phyloP scores from a whole-genome alignment of 92 coral and sea anemone genomes.

The Scolanthus callimorphus region DNA sequence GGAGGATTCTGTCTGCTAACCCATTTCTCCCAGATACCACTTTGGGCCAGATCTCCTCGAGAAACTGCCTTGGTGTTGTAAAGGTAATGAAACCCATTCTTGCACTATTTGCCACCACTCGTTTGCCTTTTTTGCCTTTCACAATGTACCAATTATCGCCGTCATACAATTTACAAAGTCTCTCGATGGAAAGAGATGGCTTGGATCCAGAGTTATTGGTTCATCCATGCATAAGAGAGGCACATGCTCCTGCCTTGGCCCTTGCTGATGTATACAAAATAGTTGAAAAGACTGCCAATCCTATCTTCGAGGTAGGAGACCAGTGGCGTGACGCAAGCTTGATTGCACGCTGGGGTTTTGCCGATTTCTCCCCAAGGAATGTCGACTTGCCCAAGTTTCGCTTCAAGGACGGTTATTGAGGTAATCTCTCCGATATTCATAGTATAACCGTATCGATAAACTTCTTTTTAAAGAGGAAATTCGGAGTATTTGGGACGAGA shows the following conservation, averaged over 20 bases:
- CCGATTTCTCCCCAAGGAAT: no score
- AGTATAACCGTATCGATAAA: no score
- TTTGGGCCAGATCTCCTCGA: constrained; percentile 39
- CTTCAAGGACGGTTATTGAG: no score
- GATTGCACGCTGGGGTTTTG: no score
- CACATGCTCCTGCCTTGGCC: constrained; percentile 12
- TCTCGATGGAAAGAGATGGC: constrained; percentile 31
- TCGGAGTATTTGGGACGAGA: no score
- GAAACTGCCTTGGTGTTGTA: constrained; percentile 35
- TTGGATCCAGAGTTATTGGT: constrained; percentile 25
- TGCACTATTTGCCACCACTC: constrained; percentile 31
- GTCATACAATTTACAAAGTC: constrained; percentile 29
- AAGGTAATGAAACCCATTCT: constrained; percentile 15
- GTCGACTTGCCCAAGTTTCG: no score
- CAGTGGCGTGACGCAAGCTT: no score
- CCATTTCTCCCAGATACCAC: constrained; percentile 24
- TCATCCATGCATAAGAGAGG: constrained; percentile 57
- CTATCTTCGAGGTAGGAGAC: no score
- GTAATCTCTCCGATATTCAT: no score
- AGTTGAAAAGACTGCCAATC: no score
- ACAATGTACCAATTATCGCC: constrained; percentile 28
- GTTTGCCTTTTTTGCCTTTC: constrained; percentile 47
- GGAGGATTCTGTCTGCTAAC: constrained; percentile 14
- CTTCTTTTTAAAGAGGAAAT: no score
- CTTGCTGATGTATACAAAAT: constrained; percentile 6